Conservation (phyloP, 2,113 vertebrate species). For the Acanthisitta chloris region DNA sequence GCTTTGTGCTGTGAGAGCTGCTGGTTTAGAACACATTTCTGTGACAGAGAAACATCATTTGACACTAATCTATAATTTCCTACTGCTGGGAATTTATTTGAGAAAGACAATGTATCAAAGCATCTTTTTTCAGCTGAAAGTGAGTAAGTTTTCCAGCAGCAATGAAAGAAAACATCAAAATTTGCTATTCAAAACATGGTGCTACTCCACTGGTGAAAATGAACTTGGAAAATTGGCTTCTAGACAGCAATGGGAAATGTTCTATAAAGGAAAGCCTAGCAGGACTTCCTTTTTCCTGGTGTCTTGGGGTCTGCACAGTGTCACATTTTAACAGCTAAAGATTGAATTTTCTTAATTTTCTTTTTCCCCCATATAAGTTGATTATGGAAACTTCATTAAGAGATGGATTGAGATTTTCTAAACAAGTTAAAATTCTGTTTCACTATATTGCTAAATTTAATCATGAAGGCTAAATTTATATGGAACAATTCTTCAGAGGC, state of each 20-base stretch:
- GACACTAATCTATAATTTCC: neutral
- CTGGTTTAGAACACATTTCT: neutral
- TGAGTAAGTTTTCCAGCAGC: neutral
- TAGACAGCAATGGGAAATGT: neutral
- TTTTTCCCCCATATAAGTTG: neutral
- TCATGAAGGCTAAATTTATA: constrained; percentile 15
- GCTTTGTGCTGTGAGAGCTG: neutral
- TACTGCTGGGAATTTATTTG: neutral
- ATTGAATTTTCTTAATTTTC: neutral
- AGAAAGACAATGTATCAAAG: neutral
- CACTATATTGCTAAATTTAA: constrained; percentile 34
- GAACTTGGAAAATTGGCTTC: neutral
- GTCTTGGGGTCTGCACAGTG: neutral
- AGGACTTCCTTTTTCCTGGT: neutral
- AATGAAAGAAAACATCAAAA: neutral
- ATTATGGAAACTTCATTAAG: constrained; percentile 37
- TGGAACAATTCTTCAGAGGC: constrained; percentile 13
- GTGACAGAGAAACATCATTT: neutral
- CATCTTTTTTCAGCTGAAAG: neutral
- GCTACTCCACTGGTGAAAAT: neutral
- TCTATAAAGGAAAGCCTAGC: neutral
- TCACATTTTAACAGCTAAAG: neutral
- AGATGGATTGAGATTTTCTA: constrained; percentile 23
- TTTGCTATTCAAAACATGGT: neutral
- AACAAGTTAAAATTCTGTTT: constrained; percentile 23